Evolutionary conservation across 2,797 vertebrate genomes (phyloP).

Genomic region (Pseudochromis fuscus): DNA sequence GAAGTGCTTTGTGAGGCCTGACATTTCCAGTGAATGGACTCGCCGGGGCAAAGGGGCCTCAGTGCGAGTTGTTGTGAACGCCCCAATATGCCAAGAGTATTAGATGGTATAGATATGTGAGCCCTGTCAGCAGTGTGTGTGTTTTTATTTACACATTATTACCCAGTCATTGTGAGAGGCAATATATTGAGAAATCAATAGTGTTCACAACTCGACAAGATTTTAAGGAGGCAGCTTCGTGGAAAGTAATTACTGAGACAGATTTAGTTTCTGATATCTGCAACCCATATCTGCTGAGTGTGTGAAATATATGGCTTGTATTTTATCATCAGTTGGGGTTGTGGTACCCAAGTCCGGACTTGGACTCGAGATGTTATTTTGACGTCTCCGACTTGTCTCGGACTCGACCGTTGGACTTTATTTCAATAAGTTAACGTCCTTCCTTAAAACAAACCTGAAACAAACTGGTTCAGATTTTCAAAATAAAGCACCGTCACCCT

Average conservation of each 20-base stretch:
- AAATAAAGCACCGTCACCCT: no score
- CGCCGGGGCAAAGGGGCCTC: not conserved
- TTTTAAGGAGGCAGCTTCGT: slow-evolving; percentile 40
- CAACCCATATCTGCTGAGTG: no score
- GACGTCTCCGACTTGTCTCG: no score
- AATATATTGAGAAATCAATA: slow-evolving; percentile 53
- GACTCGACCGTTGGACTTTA: no score
- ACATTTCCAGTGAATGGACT: slow-evolving; percentile 61
- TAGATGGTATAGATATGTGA: slow-evolving; percentile 50
- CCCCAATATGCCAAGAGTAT: slow-evolving; percentile 35
- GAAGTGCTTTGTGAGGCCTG: slow-evolving; percentile 52
- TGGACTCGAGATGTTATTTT: no score
- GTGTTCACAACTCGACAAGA: slow-evolving; percentile 15
- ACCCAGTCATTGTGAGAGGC: slow-evolving; percentile 14
- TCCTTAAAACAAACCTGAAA: no score
- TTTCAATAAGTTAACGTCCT: no score
- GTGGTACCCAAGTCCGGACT: no score
- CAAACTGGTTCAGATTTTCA: no score
- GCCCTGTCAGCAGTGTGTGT: slow-evolving; percentile 21
- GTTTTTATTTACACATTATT: slow-evolving; percentile 44
- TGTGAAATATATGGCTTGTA: no score
- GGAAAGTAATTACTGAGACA: slow-evolving; percentile 40
- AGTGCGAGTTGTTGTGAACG: slow-evolving; percentile 45
- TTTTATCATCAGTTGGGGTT: no score
- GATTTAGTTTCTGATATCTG: slow-evolving; percentile 47